phyloP scores from a whole-genome alignment of 1,140 invertebrate genomes.

The Acromyrmex echinatior region DNA sequence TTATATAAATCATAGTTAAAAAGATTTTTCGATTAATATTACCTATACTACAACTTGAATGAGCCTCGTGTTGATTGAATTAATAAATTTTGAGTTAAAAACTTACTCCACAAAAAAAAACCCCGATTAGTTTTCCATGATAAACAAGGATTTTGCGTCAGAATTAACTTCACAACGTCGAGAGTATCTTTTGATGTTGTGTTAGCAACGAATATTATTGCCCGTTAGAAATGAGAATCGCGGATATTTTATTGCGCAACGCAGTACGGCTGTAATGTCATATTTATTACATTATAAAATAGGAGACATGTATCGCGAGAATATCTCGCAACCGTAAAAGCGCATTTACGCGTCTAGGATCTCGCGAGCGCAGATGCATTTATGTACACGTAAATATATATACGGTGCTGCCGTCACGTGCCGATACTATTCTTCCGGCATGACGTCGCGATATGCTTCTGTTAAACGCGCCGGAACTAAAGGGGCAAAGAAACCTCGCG shows the following conservation, averaged over 20 bases:
- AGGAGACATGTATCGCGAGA: slow-evolving; percentile 7
- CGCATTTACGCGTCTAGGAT: neutral
- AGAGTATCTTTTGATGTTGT: neutral
- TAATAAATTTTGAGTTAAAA: neutral
- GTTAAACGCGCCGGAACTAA: slow-evolving; percentile 66
- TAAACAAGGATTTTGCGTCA: neutral
- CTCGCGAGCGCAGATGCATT: neutral
- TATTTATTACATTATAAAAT: slow-evolving; percentile 54
- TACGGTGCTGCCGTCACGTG: slow-evolving; percentile 36
- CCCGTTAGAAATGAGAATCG: neutral
- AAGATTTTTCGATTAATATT: neutral
- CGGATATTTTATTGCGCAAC: slow-evolving; percentile 22
- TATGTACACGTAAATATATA: neutral
- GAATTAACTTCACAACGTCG: neutral
- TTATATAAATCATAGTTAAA: neutral
- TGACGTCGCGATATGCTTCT: slow-evolving; percentile 57
- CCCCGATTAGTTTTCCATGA: neutral
- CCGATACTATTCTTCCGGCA: slow-evolving; percentile 49
- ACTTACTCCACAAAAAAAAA: neutral
- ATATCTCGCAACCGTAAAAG: slow-evolving; percentile 40
- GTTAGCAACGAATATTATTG: neutral
- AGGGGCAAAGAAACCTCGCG: slow-evolving; percentile 60
- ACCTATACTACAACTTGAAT: neutral
- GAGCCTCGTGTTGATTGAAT: neutral
- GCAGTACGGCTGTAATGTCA: neutral